Evolutionary conservation across 1,140 invertebrate species (phyloP).

Genomic region (Eurytemora carolleeae): DNA sequence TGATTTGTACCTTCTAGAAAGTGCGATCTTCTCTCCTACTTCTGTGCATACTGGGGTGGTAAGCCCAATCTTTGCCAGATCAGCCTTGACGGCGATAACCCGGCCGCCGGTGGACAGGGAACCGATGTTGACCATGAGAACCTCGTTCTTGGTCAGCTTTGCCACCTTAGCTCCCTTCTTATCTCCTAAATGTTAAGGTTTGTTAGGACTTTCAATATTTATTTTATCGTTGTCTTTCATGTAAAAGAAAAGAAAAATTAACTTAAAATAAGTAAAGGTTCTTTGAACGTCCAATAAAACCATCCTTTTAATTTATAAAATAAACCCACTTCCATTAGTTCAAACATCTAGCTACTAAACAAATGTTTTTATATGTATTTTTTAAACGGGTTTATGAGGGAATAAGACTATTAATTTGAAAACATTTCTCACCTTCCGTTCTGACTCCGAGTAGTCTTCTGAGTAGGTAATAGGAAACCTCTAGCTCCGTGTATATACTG

Average conservation of each 20-base stretch:
- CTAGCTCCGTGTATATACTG: conserved; percentile 91
- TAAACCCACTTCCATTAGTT: too few species aligned
- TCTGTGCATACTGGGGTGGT: conserved; percentile 97
- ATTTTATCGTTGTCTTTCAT: too few species aligned
- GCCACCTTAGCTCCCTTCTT: conserved; percentile 90
- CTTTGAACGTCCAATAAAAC: too few species aligned
- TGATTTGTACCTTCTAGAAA: conserved; percentile 69
- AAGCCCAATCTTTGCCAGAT: conserved; percentile 91
- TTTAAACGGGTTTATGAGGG: too few species aligned
- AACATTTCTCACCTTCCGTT: conserved; percentile 73
- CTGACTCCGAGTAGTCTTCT: conserved; percentile 86
- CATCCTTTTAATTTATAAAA: too few species aligned
- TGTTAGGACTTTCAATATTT: too few species aligned
- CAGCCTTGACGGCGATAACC: conserved; percentile 83
- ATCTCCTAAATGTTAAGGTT: conserved; percentile 31
- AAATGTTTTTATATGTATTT: too few species aligned
- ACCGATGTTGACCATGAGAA: conserved; percentile 94
- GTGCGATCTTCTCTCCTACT: conserved; percentile 92
- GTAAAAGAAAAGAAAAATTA: too few species aligned
- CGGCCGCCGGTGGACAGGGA: conserved; percentile 92
- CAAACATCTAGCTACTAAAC: too few species aligned
- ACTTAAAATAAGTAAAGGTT: too few species aligned
- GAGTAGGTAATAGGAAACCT: conserved; percentile 92
- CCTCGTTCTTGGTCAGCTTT: conserved; percentile 66
- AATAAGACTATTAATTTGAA: too few species aligned